Percentiles rank a stretch among this genome's conserved stretches.
phyloP scores from a whole-genome alignment of 1,140 invertebrate species.

The Drosophila melanica region DNA sequence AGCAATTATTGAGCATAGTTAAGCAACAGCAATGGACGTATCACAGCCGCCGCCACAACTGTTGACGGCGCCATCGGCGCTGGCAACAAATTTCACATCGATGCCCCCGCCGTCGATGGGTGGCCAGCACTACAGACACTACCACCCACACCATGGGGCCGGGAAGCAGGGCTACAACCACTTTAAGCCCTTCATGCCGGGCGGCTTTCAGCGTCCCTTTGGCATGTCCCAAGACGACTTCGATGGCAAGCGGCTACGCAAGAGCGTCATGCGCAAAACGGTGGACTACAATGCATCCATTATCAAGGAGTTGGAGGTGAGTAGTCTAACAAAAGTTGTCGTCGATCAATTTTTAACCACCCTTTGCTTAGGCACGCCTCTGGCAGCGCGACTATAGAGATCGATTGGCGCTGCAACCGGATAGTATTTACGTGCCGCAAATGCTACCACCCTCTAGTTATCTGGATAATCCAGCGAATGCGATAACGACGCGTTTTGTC shows the following conservation, averaged over 20 bases:
- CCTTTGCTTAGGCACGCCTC: slow-evolving; percentile 89
- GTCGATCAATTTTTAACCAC: background rate
- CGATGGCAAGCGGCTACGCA: slow-evolving; percentile 97
- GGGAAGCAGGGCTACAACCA: slow-evolving; percentile 75
- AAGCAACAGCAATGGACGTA: slow-evolving; percentile 58
- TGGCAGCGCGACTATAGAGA: slow-evolving; percentile 97
- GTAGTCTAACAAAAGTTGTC: background rate
- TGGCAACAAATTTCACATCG: slow-evolving; percentile 75
- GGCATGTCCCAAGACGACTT: slow-evolving; percentile 92
- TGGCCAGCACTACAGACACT: slow-evolving; percentile 71
- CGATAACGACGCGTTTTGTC: slow-evolving; percentile 98
- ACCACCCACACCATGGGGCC: slow-evolving; percentile 75
- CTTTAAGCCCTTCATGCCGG: slow-evolving; percentile 79
- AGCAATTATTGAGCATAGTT: slow-evolving; percentile 1
- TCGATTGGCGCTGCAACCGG: slow-evolving; percentile 93
- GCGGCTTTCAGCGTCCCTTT: slow-evolving; percentile 74
- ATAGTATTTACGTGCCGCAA: slow-evolving; percentile 94
- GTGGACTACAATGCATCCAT: slow-evolving; percentile 99
- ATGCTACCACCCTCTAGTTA: slow-evolving; percentile 95
- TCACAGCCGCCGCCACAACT: slow-evolving; percentile 78
- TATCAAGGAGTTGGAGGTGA: slow-evolving; percentile 94
- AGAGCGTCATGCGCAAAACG: slow-evolving; percentile 98
- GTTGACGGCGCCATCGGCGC: slow-evolving; percentile 72
- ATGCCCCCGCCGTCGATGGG: slow-evolving; percentile 72
- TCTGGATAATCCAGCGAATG: slow-evolving; percentile 97